Base-by-base conservation (phyloP, 2,113 vertebrate genomes). In the Pica pica region DNA sequence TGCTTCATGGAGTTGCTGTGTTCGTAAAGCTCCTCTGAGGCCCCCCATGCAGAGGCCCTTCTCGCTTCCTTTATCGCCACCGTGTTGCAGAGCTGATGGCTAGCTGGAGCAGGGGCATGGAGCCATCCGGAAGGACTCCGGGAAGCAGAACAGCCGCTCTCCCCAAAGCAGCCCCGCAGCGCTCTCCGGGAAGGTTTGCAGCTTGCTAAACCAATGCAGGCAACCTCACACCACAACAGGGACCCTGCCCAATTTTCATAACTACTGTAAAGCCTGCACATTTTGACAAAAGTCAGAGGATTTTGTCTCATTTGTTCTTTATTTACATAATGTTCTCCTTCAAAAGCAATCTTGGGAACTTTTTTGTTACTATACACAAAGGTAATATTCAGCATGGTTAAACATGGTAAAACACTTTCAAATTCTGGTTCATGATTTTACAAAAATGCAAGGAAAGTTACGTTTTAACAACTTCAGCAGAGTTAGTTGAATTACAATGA, bases 401-500 rank as follows among this genome's bases (percentile, higher is more conserved):
- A 82, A 63, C 19, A 67, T 16, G 21, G 9, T 42, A 44, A 27
- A 75, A 30, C 16, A 1, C 20, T 83, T 63, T 50, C 24, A 75
- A 85, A 76, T 79, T 50, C 27, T 64, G 64, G 31, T 55, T 60
- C 12, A 57, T 23, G 7, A 50, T 75, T 87, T 82, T 27, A 61
- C 13, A 52, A 92, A 95, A 68, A 63, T 24, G 18, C 27, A 76
- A 33, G 13, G 7, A 46, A 82, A 55, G 5, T 30, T 46, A 41
- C 0, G 0, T 75, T 82, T 85, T 71, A 59, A 46, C 21, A 44
- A 33, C 8, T 83, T 92, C 22, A 0, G 0, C 4, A 39, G 13
- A 69, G 10, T 37, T 84, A 33, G 4, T 52, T 83, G 33, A 92
- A 73, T 73, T 71, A 33, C 17, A 64, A 2, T 37, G 8, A 47